Evolutionary conservation across 2,113 vertebrate genomes (phyloP).

Genomic region (Amia ocellicauda): DNA sequence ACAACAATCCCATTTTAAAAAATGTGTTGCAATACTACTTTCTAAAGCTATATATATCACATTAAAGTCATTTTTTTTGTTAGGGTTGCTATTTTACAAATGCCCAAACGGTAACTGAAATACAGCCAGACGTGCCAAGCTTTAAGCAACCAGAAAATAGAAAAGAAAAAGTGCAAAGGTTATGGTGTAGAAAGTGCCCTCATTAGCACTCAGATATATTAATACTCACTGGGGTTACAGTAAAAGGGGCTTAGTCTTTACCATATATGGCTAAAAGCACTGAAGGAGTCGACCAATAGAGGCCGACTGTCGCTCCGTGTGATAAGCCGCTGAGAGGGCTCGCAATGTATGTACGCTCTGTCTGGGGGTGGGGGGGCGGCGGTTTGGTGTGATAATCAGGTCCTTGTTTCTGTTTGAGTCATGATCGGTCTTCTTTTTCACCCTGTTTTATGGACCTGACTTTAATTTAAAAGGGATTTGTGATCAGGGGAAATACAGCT

Average conservation of each 20-base stretch:
- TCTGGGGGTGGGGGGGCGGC: conserved; percentile 14
- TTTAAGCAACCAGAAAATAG: not conserved
- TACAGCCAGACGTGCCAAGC: not conserved
- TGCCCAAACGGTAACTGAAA: too few relatives aligned
- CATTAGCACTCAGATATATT: not conserved
- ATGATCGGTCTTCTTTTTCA: not conserved
- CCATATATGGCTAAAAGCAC: conserved; percentile 67
- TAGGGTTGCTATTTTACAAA: not conserved
- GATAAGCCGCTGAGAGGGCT: conserved; percentile 26
- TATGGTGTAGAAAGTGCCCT: not conserved
- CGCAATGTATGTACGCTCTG: conserved; percentile 15
- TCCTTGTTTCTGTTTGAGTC: not conserved
- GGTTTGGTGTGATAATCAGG: too few relatives aligned
- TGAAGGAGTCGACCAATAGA: conserved; percentile 34
- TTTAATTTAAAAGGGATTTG: too few relatives aligned
- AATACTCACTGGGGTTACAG: not conserved
- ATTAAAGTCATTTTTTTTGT: too few relatives aligned
- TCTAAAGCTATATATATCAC: too few relatives aligned
- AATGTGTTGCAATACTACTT: too few relatives aligned
- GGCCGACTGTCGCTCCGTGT: conserved; percentile 14
- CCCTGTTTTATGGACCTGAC: not conserved
- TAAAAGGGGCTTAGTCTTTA: conserved; percentile 29
- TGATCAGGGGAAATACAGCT: too few relatives aligned
- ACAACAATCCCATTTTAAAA: too few relatives aligned
- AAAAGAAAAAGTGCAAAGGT: not conserved